phyloP scores from a whole-genome alignment of 2,113 vertebrate species.

The Polypterus senegalus region DNA sequence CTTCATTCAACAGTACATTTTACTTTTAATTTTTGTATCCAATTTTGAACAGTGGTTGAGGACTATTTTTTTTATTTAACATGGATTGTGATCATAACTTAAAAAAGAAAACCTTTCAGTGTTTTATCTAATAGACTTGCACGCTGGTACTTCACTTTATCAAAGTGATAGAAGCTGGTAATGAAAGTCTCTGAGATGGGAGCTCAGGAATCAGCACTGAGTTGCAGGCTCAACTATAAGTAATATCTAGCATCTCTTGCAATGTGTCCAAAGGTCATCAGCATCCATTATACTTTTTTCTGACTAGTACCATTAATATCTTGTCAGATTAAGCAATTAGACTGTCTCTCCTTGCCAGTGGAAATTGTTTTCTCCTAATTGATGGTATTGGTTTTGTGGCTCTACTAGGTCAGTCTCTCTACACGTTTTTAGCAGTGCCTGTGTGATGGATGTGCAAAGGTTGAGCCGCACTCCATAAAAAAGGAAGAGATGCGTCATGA shows the following conservation, averaged over 20 bases:
- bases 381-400: conserved; percentile 45
- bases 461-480: conserved; percentile 19
- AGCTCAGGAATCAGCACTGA: conserved; percentile 37
- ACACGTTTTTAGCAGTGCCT: conserved; percentile 27
- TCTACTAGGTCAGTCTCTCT: conserved; percentile 37
- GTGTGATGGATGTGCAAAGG: conserved; percentile 37
- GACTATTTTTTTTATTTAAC: not conserved
- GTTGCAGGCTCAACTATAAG: conserved; percentile 35
- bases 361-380: conserved; percentile 52
- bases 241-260: conserved; percentile 41
- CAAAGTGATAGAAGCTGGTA: conserved; percentile 48
- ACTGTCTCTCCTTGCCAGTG: conserved; percentile 44
- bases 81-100: not conserved
- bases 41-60: no score
- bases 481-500: conserved; percentile 1
- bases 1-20: no score
- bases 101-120: conserved; percentile 10
- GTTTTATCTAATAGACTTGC: conserved; percentile 36
- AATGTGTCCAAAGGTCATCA: conserved; percentile 51
- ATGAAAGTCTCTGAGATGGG: conserved; percentile 40
- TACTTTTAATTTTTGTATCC: no score
- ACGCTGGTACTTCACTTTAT: conserved; percentile 43
- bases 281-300: conserved; percentile 53
- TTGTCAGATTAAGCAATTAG: conserved; percentile 63
- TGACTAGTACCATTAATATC: conserved; percentile 49